A percentile compares a stretch with the other conserved stretches of the same genome.
Conservation (phyloP, 2,113 vertebrate species). For the Sinocyclocheilus maitianheensis region DNA sequence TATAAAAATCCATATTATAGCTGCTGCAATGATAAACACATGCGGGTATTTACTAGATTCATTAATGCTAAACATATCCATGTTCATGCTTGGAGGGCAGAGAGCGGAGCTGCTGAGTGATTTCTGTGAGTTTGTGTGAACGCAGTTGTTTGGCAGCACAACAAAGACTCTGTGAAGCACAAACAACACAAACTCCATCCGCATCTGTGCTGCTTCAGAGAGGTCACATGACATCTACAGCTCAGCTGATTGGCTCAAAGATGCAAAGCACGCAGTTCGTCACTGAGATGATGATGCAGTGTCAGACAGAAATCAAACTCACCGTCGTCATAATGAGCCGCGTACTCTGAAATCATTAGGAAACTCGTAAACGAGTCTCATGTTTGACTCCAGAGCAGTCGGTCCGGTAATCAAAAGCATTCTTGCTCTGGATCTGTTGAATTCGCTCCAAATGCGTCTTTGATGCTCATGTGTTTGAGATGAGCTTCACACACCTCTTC, state of each 20-base stretch:
- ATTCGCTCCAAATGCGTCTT: constrained; percentile 51
- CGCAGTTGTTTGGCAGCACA: constrained; percentile 70
- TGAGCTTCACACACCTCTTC: constrained; percentile 45
- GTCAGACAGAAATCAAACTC: too few relatives aligned
- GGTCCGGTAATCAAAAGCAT: constrained; percentile 54
- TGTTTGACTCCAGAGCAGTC: constrained; percentile 34
- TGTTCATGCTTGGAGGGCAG: neutral
- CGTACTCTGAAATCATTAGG: constrained; percentile 32
- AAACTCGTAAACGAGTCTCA: constrained; percentile 29
- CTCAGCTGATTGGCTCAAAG: too few relatives aligned
- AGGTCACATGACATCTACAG: neutral
- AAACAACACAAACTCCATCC: constrained; percentile 63
- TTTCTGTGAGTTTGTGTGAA: constrained; percentile 61
- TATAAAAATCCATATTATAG: neutral
- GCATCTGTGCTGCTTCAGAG: constrained; percentile 15
- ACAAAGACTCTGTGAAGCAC: constrained; percentile 59
- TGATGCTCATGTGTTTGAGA: constrained; percentile 58
- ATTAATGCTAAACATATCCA: constrained; percentile 20
- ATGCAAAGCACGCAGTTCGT: neutral
- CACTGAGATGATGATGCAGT: neutral
- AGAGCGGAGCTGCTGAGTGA: neutral
- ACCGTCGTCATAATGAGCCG: neutral
- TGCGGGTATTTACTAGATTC: constrained; percentile 6
- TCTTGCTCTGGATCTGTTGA: constrained; percentile 53
- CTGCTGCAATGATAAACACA: constrained; percentile 12